Conservation (phyloP, 2,113 vertebrate genomes). For the Gambusia holbrooki region DNA sequence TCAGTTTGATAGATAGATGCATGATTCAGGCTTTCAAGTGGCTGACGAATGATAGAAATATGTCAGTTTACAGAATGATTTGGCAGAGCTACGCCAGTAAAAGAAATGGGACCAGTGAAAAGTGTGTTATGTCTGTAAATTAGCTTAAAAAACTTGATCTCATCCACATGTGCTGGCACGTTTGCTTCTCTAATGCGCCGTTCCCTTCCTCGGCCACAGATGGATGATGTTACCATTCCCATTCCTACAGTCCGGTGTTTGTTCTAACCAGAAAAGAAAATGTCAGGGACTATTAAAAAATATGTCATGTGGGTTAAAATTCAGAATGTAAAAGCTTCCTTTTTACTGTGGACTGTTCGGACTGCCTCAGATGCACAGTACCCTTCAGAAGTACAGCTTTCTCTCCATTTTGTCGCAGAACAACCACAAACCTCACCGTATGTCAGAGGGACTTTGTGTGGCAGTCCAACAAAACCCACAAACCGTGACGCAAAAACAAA, state of each 20-base stretch:
- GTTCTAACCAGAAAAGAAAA: slow-evolving; percentile 1
- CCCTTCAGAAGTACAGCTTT: too few relatives aligned
- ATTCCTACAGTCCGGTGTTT: background rate
- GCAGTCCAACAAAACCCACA: too few relatives aligned
- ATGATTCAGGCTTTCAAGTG: background rate
- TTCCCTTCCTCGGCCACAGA: background rate
- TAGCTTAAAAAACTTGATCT: slow-evolving; percentile 11
- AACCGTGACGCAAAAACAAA: too few relatives aligned
- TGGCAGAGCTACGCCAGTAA: background rate
- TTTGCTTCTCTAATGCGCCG: background rate
- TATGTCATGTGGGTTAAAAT: background rate
- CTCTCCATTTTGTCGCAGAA: too few relatives aligned
- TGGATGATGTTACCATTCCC: background rate
- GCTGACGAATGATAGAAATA: background rate
- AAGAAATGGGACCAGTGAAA: background rate
- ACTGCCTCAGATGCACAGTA: background rate
- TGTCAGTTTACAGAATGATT: slow-evolving; percentile 4
- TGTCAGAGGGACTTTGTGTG: too few relatives aligned
- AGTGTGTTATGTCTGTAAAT: slow-evolving; percentile 11
- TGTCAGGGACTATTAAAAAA: background rate
- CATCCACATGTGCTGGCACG: background rate
- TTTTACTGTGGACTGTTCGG: background rate
- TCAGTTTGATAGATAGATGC: background rate
- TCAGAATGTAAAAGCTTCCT: background rate
- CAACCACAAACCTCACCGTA: too few relatives aligned